Percentiles rank a stretch among this genome's conserved stretches.
These are phyloP conservation scores for Rhinichthys klamathensis DNA, from an alignment of 2,113 vertebrate species.

Conservation along the genomic window DNA sequence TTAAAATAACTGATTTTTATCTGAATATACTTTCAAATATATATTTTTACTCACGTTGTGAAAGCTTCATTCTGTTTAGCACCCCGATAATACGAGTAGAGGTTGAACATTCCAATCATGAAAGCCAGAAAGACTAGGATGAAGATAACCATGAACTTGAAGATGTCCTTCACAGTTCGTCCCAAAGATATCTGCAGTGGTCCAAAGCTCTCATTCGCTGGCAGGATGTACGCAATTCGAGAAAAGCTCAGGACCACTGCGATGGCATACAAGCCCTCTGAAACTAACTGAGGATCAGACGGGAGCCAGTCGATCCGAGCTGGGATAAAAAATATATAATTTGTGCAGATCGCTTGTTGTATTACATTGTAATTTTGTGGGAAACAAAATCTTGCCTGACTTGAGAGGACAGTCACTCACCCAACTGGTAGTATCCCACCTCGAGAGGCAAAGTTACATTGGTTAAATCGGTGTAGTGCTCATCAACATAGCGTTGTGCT, in stretches of 20 bases:
- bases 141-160: constrained; percentile 99
- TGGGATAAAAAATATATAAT: constrained; percentile 64
- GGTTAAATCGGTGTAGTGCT: constrained; percentile 81
- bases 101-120: constrained; percentile 99
- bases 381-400: background rate
- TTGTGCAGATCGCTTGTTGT: background rate
- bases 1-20: too few species aligned
- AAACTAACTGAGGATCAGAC: constrained; percentile 94
- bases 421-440: constrained; percentile 90
- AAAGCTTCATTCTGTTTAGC: constrained; percentile 97
- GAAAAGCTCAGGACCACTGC: constrained; percentile 98
- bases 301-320: constrained; percentile 92
- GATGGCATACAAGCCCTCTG: constrained; percentile 94
- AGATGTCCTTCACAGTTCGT: constrained; percentile 96
- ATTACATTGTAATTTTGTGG: background rate
- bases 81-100: constrained; percentile 95
- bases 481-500: constrained; percentile 87
- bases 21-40: too few species aligned
- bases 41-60: constrained; percentile 87
- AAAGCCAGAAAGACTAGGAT: constrained; percentile 98
- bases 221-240: constrained; percentile 95
- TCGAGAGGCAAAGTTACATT: constrained; percentile 85
- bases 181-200: constrained; percentile 97
- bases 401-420: constrained; percentile 75
- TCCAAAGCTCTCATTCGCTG: constrained; percentile 96